Conservation (phyloP, 1,140 invertebrate genomes). For the Temnothorax longispinosus region DNA sequence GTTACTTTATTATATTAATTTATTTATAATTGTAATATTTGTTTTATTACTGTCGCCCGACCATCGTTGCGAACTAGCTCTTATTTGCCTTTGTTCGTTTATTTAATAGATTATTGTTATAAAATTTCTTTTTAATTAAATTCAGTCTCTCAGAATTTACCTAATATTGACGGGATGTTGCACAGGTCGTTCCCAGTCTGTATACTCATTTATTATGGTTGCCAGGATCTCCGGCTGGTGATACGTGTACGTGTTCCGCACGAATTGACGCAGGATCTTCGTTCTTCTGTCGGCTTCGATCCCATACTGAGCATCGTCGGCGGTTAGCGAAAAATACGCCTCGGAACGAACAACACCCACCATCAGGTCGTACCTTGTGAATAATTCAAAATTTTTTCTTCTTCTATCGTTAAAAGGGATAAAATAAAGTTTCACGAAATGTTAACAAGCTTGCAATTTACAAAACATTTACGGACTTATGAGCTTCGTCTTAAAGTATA, state of each 20-base stretch:
- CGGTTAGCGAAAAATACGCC: constrained; percentile 95
- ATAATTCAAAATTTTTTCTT: constrained; percentile 16
- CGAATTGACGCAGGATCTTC: constrained; percentile 96
- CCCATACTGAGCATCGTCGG: constrained; percentile 96
- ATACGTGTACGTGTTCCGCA: constrained; percentile 96
- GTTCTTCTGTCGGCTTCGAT: constrained; percentile 95
- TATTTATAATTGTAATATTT: too few relatives aligned
- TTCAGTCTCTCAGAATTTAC: constrained; percentile 79
- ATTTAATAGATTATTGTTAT: neutral
- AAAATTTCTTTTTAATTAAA: neutral
- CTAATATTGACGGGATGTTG: constrained; percentile 96
- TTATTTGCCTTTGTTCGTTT: too few relatives aligned
- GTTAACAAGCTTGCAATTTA: neutral
- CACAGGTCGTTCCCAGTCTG: constrained; percentile 97
- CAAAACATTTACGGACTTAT: neutral
- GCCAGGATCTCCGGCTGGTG: constrained; percentile 94
- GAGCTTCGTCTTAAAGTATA: neutral
- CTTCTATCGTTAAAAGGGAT: neutral
- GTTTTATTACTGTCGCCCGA: too few relatives aligned
- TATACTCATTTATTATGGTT: constrained; percentile 98
- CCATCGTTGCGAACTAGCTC: too few relatives aligned
- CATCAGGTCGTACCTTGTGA: constrained; percentile 94
- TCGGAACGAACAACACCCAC: constrained; percentile 95
- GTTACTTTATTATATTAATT: too few relatives aligned
- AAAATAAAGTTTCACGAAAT: neutral